A percentile compares a stretch with the other conserved stretches of the same genome.
phyloP scores from a whole-genome alignment of 2,797 vertebrate genomes.

The Sphenodon punctatus region DNA sequence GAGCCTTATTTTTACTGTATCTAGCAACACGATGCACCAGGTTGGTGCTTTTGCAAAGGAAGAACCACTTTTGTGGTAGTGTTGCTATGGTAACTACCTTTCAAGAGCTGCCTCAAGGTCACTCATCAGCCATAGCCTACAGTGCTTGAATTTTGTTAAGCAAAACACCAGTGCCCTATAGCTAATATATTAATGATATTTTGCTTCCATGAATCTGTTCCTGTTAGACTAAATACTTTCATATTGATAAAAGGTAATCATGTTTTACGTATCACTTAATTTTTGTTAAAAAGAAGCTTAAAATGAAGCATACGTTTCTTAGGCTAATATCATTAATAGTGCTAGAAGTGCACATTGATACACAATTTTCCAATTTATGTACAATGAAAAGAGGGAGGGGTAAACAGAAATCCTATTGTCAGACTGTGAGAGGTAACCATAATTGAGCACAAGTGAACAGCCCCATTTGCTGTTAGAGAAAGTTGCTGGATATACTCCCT shows the following conservation, averaged over 20 bases:
- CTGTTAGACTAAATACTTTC: not conserved
- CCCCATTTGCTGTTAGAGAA: too few species aligned
- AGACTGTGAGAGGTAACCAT: not conserved
- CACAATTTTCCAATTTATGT: not conserved
- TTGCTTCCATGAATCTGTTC: constrained; percentile 8
- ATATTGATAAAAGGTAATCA: not conserved
- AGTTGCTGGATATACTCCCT: too few species aligned
- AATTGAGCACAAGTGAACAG: too few species aligned
- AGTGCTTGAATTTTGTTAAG: constrained; percentile 73
- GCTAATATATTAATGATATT: constrained; percentile 46
- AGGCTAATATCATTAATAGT: not conserved
- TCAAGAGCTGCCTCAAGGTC: constrained; percentile 85
- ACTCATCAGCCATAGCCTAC: constrained; percentile 74
- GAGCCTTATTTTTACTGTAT: constrained; percentile 41
- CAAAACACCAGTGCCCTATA: constrained; percentile 59
- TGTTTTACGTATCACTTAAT: not conserved
- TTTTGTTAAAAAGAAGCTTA: not conserved
- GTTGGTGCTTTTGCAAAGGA: constrained; percentile 71
- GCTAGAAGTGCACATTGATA: not conserved
- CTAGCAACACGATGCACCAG: constrained; percentile 56
- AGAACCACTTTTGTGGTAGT: constrained; percentile 73
- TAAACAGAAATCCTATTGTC: too few species aligned
- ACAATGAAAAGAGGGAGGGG: not conserved
- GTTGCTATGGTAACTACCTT: constrained; percentile 84
- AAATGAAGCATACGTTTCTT: not conserved